These are phyloP conservation scores for Netelia melanura DNA, from an alignment of 2,888 invertebrate species.

Conservation along the genomic window DNA sequence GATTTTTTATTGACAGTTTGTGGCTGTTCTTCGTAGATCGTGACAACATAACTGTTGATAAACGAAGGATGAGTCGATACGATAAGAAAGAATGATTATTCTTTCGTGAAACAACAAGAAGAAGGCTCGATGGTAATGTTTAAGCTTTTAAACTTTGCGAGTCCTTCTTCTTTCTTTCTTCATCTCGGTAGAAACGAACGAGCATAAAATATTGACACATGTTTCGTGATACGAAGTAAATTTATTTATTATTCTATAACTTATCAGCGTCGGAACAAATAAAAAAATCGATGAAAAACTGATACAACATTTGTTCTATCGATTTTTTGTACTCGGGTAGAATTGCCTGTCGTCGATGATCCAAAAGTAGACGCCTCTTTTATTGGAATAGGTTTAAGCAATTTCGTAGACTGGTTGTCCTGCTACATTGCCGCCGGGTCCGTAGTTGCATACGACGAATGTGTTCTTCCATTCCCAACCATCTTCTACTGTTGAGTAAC, in stretches of 20 bases:
- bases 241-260: not conserved
- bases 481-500: constrained; percentile 73
- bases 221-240: not conserved
- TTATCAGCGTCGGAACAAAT: not conserved
- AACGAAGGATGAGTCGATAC: too few relatives aligned
- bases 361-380: not conserved
- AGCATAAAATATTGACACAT: not conserved
- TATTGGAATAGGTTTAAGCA: not conserved
- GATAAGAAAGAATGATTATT: too few relatives aligned
- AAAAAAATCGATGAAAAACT: not conserved
- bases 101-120: too few relatives aligned
- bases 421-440: constrained; percentile 82
- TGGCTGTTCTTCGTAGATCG: too few relatives aligned
- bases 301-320: not conserved
- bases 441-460: constrained; percentile 73
- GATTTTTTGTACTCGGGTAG: not conserved
- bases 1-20: too few relatives aligned
- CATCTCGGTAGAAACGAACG: not conserved
- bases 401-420: constrained; percentile 78
- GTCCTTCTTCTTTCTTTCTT: not conserved
- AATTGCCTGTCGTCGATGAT: not conserved
- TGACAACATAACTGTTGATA: too few relatives aligned
- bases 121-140: too few relatives aligned
- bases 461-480: constrained; percentile 71
- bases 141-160: too few relatives aligned